phyloP scores from a whole-genome alignment of 2,888 invertebrate genomes.

The Phymatocera aterrima region DNA sequence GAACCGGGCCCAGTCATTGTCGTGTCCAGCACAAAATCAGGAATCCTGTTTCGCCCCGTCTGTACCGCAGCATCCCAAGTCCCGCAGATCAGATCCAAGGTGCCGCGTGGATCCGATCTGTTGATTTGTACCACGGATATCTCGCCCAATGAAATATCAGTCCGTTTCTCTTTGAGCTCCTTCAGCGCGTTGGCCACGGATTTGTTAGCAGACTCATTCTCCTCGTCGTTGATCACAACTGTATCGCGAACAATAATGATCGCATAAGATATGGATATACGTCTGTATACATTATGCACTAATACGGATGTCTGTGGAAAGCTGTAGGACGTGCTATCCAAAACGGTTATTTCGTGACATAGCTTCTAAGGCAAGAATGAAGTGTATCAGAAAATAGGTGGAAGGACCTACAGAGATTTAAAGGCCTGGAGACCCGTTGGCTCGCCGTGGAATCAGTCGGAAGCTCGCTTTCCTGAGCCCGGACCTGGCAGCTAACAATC shows the following conservation, averaged over 20 bases:
- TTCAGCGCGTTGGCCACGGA: slow-evolving; percentile 65
- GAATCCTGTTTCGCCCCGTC: slow-evolving; percentile 80
- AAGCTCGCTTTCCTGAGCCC: background rate
- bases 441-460: background rate
- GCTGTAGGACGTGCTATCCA: background rate
- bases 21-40: slow-evolving; percentile 88
- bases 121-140: slow-evolving; percentile 62
- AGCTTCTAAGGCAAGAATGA: background rate
- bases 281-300: background rate
- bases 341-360: background rate
- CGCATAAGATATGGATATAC: background rate
- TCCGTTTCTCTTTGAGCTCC: slow-evolving; percentile 58
- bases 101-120: slow-evolving; percentile 59
- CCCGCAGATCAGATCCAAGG: slow-evolving; percentile 63
- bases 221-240: slow-evolving; percentile 68
- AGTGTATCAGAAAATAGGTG: background rate
- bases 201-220: slow-evolving; percentile 64
- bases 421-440: background rate
- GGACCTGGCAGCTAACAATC: background rate
- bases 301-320: background rate
- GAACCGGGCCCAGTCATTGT: slow-evolving; percentile 89
- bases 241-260: too few relatives aligned
- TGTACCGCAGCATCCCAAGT: slow-evolving; percentile 62
- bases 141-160: slow-evolving; percentile 60
- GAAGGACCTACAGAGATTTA: slow-evolving; percentile 35